A percentile compares a stretch with the other conserved stretches of the same genome.
These are phyloP conservation scores for Uromys caudimaculatus DNA, from an alignment of 2,797 vertebrate species.

Conservation along the genomic window DNA sequence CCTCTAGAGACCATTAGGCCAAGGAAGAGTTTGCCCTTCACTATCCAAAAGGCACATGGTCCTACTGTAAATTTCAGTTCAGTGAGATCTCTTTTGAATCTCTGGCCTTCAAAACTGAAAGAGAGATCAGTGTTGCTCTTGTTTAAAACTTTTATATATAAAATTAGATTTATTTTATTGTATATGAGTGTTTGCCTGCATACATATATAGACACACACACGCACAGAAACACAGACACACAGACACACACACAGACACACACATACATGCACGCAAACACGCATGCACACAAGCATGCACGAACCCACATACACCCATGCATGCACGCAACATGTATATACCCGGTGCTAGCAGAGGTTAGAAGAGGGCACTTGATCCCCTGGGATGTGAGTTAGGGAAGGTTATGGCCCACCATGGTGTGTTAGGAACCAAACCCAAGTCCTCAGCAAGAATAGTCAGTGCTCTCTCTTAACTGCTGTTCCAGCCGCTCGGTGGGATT, in stretches of 20 bases:
- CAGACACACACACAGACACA: too few species aligned
- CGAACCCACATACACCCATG: too few species aligned
- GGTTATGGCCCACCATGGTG: background rate
- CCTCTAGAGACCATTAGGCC: background rate
- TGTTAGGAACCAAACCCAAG: background rate
- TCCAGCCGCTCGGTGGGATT: too few species aligned
- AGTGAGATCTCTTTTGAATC: background rate
- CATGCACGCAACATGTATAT: background rate
- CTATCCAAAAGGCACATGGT: background rate
- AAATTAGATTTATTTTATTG: background rate
- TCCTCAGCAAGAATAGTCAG: background rate
- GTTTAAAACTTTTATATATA: background rate
- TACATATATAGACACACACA: background rate
- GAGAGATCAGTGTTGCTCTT: background rate
- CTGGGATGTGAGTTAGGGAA: background rate
- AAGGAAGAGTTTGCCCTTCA: background rate
- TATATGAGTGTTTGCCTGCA: background rate
- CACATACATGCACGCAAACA: too few species aligned
- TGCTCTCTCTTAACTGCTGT: background rate
- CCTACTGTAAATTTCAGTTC: background rate
- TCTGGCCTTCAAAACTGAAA: background rate
- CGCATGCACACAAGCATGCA: too few species aligned
- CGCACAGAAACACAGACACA: background rate
- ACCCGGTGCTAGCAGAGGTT: background rate
- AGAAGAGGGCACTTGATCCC: background rate